Evolutionary conservation across 1,140 invertebrate species (phyloP).

Genomic region (Drosophila kanapiae): DNA sequence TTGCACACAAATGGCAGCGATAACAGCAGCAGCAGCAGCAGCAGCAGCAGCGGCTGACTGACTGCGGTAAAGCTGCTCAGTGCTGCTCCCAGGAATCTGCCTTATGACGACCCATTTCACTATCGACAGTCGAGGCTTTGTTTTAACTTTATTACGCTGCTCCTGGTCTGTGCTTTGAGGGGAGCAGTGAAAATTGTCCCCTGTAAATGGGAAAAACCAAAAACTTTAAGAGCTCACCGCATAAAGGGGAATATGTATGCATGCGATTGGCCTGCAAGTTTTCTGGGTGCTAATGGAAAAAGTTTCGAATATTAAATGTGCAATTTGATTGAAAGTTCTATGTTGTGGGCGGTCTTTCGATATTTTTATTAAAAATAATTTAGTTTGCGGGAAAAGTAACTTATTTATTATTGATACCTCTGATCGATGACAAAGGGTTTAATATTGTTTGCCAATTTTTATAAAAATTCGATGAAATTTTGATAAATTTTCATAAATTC

Average conservation of each 20-base stretch:
- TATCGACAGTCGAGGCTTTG: constrained; percentile 56
- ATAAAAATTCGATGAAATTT: neutral
- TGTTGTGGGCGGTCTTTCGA: neutral
- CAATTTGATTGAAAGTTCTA: constrained; percentile 5
- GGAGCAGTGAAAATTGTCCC: constrained; percentile 22
- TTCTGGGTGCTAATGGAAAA: constrained; percentile 35
- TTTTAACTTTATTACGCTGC: constrained; percentile 47
- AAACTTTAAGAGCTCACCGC: constrained; percentile 38
- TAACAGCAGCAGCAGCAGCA: constrained; percentile 32
- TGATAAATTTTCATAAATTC: neutral
- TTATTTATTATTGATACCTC: neutral
- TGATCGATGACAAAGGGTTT: neutral
- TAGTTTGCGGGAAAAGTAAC: neutral
- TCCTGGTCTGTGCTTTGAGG: constrained; percentile 4
- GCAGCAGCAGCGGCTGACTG: constrained; percentile 13
- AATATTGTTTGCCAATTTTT: too few species aligned
- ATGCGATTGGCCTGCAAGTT: constrained; percentile 19
- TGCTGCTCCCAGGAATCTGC: constrained; percentile 29
- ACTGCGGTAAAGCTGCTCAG: constrained; percentile 23
- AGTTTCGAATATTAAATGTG: constrained; percentile 40
- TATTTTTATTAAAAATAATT: constrained; percentile 27
- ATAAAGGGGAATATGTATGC: neutral
- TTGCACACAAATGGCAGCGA: constrained; percentile 59
- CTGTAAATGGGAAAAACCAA: constrained; percentile 10
- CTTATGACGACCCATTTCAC: constrained; percentile 69